Base-by-base conservation (phyloP, 1,140 invertebrate species). In the Oryzaephilus surinamensis region DNA sequence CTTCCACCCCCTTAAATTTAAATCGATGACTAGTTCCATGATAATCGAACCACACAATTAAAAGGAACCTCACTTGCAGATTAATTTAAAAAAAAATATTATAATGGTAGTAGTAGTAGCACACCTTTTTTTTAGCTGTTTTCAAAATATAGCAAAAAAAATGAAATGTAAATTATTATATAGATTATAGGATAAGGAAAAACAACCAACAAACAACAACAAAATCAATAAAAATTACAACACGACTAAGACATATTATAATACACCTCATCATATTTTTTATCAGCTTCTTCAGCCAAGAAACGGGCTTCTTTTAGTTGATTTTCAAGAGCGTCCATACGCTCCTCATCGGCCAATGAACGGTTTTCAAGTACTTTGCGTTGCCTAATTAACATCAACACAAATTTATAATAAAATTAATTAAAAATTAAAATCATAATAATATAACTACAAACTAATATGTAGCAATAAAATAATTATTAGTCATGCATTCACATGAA, bases 231-330 rank as follows among this genome's bases (percentile, higher is more conserved):
- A 34, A 29, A 33, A n/a, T n/a, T n/a, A 46, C 41, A 54, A 44
- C 33, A 49, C 52, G 40, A 51, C 54, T 54, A 56, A 52, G 51
- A 54, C 50, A 54, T 41, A 46, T 43, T 46, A 30, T 50, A 46
- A 52, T 52, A 46, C 47, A 97, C 97, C 94, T 99, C 97, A 88
- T 99, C 97, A 76, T 99, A 99, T 97, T 99, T 99, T 76, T 97
- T 91, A 80, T 99, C 97, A 63, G 97, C 96, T 73, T 99, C 97
- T 74, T 99, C 97, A 69, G 97, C 95, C 63, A 99, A 80, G 81
- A 97, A 95, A 68, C 95, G 84, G 66, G 96, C 95, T 70, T 99
- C 96, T 76, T 99, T 99, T 64, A 99, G 77, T 71, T 99, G 95
- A 72, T 89, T 92, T 69, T 99, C 97, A 63, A 99, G 78, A 62